A percentile compares a stretch with the other conserved stretches of the same genome.
Conservation (phyloP, 2,113 vertebrate genomes). For the Coptodon rendalli region DNA sequence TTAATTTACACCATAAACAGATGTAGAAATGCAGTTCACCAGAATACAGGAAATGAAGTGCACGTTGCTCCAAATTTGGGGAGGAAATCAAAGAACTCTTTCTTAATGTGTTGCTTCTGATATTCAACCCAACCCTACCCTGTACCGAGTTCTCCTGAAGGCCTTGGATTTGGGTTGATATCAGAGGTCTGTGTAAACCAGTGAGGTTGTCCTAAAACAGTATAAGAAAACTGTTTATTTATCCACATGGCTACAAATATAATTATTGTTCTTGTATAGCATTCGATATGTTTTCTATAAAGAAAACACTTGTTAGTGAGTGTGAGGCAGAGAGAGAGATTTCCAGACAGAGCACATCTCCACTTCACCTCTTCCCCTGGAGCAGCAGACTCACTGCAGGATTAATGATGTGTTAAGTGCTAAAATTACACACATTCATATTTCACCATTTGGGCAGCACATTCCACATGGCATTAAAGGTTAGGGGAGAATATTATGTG, state of each 20-base stretch:
- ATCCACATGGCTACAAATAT: not conserved
- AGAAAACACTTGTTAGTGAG: not conserved
- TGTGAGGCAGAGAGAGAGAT: not conserved
- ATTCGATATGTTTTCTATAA: not conserved
- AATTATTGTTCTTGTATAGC: not conserved
- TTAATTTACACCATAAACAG: not conserved
- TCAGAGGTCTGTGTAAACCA: not conserved
- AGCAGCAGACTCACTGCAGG: conserved; percentile 34
- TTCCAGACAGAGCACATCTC: conserved; percentile 25
- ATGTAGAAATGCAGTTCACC: not conserved
- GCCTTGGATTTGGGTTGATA: not conserved
- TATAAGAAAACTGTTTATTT: not conserved
- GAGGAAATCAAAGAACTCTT: rapidly evolving
- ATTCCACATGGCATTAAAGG: conserved; percentile 20
- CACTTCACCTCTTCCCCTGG: not conserved
- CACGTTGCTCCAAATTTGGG: not conserved
- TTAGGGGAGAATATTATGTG: not conserved
- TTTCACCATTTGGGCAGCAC: conserved; percentile 29
- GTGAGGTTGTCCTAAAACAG: not conserved
- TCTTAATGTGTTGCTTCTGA: not conserved
- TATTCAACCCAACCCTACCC: not conserved
- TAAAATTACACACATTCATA: conserved; percentile 52
- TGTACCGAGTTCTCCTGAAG: not conserved
- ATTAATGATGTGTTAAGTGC: conserved; percentile 63
- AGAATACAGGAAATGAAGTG: not conserved